Evolutionary conservation across 2,888 invertebrate species (phyloP), one percentile per base, ranked within the genome.

Genomic region (Xanthia togata): DNA sequence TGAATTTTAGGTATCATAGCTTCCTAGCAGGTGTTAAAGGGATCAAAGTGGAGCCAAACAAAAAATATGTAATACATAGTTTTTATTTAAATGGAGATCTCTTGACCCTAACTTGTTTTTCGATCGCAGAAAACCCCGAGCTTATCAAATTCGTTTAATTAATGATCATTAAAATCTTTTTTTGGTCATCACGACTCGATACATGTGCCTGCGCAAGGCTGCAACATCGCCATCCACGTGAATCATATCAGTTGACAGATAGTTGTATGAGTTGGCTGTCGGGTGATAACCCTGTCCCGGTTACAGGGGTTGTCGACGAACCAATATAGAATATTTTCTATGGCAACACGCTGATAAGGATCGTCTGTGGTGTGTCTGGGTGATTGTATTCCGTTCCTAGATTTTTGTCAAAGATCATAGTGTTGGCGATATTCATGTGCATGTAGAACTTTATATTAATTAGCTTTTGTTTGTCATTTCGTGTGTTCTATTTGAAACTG

Each of bases 141-240:
- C 35, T 68, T 68, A 68, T 68, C 68, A 68, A 55, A 68, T 53
- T 68, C 6, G n/a, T 38, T n/a, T 68, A 35, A 38, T 68, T 55
- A 68, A 17, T 55, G 35, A 20, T 6, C n/a, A 68, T 53, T 53
- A 35, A 50, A 50, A n/a, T 17, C 14, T 35, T 67, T 50, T 23
- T 53, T 68, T 68, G 14, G 14, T 14, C 31, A 9, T 14, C 12
- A 47, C 23, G 8, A n/a, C 35, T 17, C 55, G 53, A n/a, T 11
- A n/a, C 68, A 55, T 68, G 68, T 35, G 68, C n/a, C 17, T 68
- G 35, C 1, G 35, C 55, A 68, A 68, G 11, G 6, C 17, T 53
- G n/a, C n/a, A n/a, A 67, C 67, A 50, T 67, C 31, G 8, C 31
- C 8, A 14, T 23, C 9, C 67, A 55, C 55, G 35, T 68, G 35